These are phyloP conservation scores for Drosophila nr. fundita DNA, from an alignment of 2,888 invertebrate genomes.

Conservation along the genomic window DNA sequence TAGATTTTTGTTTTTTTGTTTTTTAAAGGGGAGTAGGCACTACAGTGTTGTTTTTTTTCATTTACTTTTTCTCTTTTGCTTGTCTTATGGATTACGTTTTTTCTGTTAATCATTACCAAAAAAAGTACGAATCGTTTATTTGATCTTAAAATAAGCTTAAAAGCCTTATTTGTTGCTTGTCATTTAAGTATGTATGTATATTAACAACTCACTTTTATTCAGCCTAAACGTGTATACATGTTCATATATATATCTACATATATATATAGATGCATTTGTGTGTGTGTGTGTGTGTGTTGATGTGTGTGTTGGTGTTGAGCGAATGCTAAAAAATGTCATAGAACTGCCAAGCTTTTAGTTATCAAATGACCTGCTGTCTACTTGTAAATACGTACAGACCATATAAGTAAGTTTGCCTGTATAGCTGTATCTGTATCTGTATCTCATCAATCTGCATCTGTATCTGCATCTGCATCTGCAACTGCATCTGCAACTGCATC, in stretches of 20 bases:
- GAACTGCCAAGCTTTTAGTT: conserved; percentile 47
- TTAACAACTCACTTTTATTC: conserved; percentile 61
- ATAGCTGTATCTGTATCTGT: conserved; percentile 23
- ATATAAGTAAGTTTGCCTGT: conserved; percentile 3
- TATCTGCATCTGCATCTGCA: conserved; percentile 18
- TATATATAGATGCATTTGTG: conserved; percentile 2
- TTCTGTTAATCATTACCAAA: conserved; percentile 59
- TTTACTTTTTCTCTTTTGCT: conserved; percentile 43
- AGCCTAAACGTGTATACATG: conserved; percentile 43
- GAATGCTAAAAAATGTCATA: conserved; percentile 26
- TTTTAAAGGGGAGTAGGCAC: conserved; percentile 82
- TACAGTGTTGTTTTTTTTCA: conserved; percentile 79
- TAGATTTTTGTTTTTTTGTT: conserved; percentile 46
- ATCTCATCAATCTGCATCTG: conserved; percentile 25
- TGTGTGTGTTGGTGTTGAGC: conserved; percentile 34
- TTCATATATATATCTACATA: conserved; percentile 7
- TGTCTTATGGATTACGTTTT: conserved; percentile 52
- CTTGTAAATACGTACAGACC: conserved; percentile 22
- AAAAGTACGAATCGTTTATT: conserved; percentile 50
- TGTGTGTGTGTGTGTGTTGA: conserved; percentile 9
- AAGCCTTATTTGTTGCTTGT: conserved; percentile 58
- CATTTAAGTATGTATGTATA: conserved; percentile 37
- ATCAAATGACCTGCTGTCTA: conserved; percentile 44
- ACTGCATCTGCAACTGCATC: conserved; percentile 15
- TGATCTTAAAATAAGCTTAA: conserved; percentile 63